Evolutionary conservation across 1,140 invertebrate genomes (phyloP).

Genomic region (Scylla paramamosain): DNA sequence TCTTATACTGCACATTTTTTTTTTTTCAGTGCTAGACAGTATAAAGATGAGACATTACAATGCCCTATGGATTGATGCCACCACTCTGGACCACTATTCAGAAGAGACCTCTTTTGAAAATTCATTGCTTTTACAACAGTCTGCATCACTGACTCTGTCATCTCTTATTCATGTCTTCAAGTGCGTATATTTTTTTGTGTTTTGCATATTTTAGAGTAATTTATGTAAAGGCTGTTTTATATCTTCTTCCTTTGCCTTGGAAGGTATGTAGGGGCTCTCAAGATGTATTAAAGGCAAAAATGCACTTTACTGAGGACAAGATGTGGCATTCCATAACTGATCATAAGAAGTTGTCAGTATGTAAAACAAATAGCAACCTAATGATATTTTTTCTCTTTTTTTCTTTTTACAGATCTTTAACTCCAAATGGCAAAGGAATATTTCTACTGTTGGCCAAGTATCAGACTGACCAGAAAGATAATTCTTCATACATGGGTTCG

Average conservation of each 20-base stretch:
- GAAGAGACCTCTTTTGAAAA: slow-evolving; percentile 94
- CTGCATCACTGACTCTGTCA: slow-evolving; percentile 88
- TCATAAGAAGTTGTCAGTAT: neutral
- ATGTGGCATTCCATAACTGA: no score
- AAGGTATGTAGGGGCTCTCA: no score
- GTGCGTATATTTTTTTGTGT: slow-evolving; percentile 49
- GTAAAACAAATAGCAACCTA: slow-evolving; percentile 8
- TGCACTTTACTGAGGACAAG: no score
- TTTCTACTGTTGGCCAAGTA: slow-evolving; percentile 90
- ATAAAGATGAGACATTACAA: slow-evolving; percentile 86
- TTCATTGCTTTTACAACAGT: slow-evolving; percentile 89
- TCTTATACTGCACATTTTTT: neutral
- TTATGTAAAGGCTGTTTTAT: no score
- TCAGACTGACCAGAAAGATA: slow-evolving; percentile 88
- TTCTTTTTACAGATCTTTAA: slow-evolving; percentile 88
- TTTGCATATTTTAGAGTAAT: no score
- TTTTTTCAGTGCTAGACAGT: slow-evolving; percentile 79
- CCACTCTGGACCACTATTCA: slow-evolving; percentile 90
- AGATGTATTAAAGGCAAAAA: no score
- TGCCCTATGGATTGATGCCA: slow-evolving; percentile 94
- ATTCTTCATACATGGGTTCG: slow-evolving; percentile 86
- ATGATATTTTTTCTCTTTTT: neutral
- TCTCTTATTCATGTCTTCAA: slow-evolving; percentile 89
- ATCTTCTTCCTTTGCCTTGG: no score
- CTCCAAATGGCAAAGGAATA: slow-evolving; percentile 92